phyloP scores from a whole-genome alignment of 2,888 invertebrate genomes.

The Druceiella hillmani region DNA sequence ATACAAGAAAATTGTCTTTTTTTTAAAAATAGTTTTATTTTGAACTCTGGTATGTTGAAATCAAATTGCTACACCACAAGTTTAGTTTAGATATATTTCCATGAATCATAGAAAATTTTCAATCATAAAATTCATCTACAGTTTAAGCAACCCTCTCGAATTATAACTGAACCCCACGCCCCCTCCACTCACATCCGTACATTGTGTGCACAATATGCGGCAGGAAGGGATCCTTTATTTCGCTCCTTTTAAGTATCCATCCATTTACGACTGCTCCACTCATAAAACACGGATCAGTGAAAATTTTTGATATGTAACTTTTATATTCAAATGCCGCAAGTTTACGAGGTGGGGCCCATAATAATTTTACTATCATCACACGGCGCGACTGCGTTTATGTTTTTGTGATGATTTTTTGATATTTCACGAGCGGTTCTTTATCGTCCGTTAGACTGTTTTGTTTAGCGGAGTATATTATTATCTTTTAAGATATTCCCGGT shows the following conservation, averaged over 20 bases:
- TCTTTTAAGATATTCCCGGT: too few species aligned
- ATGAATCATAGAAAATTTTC: too few species aligned
- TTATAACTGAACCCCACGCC: background rate
- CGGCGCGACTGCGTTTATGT: too few species aligned
- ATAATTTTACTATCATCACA: slow-evolving; percentile 50
- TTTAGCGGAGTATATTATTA: too few species aligned
- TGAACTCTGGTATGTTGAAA: too few species aligned
- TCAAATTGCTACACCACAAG: too few species aligned
- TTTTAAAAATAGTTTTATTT: too few species aligned
- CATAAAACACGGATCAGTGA: slow-evolving; percentile 54
- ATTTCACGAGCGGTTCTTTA: too few species aligned
- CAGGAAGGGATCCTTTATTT: slow-evolving; percentile 36
- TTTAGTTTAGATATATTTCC: too few species aligned
- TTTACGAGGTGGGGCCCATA: slow-evolving; percentile 48
- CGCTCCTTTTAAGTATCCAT: slow-evolving; percentile 46
- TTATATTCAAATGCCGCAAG: slow-evolving; percentile 49
- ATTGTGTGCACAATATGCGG: background rate
- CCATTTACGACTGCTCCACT: slow-evolving; percentile 50
- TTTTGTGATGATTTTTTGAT: too few species aligned
- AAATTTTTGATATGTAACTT: slow-evolving; percentile 54
- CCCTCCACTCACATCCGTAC: background rate
- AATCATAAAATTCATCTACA: background rate
- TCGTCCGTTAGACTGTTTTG: too few species aligned
- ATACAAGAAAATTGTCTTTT: too few species aligned
- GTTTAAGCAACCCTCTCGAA: background rate